Percentiles rank a stretch among this genome's conserved stretches.
Evolutionary conservation across 2,797 vertebrate genomes (phyloP).

Genomic region (Okamejei kenojei): DNA sequence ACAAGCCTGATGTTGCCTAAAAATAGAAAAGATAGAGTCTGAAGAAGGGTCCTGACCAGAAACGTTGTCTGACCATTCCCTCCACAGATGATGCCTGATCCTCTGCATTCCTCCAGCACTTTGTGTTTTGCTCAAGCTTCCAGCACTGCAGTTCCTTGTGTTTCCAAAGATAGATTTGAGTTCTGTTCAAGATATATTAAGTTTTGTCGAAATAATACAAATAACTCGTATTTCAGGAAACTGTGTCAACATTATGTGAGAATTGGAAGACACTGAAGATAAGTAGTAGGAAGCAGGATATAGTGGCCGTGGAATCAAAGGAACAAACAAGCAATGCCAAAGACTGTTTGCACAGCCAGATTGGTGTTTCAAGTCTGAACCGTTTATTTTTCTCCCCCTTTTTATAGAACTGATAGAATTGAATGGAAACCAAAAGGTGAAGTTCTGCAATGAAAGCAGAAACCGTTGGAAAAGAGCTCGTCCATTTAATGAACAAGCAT

Average conservation of each 20-base stretch:
- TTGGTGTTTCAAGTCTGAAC: background rate
- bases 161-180: background rate
- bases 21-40: background rate
- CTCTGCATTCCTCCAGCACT: too few relatives aligned
- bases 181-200: background rate
- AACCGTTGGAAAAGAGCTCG: background rate
- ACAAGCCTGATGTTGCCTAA: background rate
- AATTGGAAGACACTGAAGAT: too few relatives aligned
- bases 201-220: background rate
- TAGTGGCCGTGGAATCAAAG: background rate
- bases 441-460: background rate
- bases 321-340: background rate
- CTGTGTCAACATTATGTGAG: too few relatives aligned
- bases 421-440: background rate
- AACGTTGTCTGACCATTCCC: too few relatives aligned
- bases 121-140: too few relatives aligned
- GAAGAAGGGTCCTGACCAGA: too few relatives aligned
- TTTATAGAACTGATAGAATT: background rate
- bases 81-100: too few relatives aligned
- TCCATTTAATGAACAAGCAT: background rate
- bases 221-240: background rate
- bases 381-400: background rate
- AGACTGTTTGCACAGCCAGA: background rate
- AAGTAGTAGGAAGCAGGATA: background rate
- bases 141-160: too few relatives aligned